Evolutionary conservation across 2,888 invertebrate species (phyloP).

Genomic region (Calliopum simillimum): DNA sequence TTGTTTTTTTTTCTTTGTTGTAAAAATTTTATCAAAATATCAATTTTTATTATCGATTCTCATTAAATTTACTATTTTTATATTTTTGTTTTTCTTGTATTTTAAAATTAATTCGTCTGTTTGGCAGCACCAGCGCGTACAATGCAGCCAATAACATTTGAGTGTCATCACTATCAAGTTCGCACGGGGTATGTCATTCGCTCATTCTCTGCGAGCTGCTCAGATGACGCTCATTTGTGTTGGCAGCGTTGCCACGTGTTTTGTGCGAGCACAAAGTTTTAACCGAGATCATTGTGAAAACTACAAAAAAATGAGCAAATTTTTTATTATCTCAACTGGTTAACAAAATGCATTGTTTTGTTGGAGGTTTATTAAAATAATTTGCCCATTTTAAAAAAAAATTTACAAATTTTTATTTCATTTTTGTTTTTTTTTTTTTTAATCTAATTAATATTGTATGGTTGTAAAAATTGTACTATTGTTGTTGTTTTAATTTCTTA

Average conservation of each 20-base stretch:
- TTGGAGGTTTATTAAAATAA: constrained; percentile 25
- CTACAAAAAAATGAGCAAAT: constrained; percentile 58
- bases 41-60: constrained; percentile 44
- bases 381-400: constrained; percentile 52
- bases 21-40: constrained; percentile 44
- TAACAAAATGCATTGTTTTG: background rate
- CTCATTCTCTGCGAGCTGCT: too few species aligned
- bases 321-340: constrained; percentile 4
- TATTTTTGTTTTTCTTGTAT: constrained; percentile 50
- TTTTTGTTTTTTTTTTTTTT: background rate
- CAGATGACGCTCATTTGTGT: too few species aligned
- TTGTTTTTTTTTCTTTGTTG: constrained; percentile 11
- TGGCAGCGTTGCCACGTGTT: background rate
- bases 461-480: constrained; percentile 38
- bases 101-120: constrained; percentile 38
- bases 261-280: constrained; percentile 56
- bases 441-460: constrained; percentile 5
- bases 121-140: background rate
- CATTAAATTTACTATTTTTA: constrained; percentile 36
- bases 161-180: too few species aligned
- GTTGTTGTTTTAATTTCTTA: constrained; percentile 20
- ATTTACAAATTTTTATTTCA: constrained; percentile 56
- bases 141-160: too few species aligned
- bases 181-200: too few species aligned
- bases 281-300: constrained; percentile 66